These are phyloP conservation scores for Metacarcinus magister DNA, from an alignment of 2,888 invertebrate species.

Conservation along the genomic window DNA sequence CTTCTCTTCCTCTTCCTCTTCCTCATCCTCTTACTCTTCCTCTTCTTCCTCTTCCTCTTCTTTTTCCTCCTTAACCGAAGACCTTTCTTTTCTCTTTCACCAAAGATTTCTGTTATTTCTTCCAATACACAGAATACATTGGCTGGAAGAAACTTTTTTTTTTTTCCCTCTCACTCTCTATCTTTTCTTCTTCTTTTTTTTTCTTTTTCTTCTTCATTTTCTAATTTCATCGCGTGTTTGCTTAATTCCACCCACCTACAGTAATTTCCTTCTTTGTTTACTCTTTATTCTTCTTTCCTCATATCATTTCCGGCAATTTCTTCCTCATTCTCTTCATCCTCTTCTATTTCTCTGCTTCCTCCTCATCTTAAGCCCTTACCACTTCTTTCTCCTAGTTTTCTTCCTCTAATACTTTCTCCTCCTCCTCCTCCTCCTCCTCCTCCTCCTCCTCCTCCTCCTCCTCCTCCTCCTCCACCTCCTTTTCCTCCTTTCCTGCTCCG, in stretches of 20 bases:
- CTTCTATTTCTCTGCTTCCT: neutral
- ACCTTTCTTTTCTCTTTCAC: neutral
- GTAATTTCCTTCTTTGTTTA: no score
- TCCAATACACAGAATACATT: constrained; percentile 28
- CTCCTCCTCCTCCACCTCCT: neutral
- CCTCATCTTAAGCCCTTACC: neutral
- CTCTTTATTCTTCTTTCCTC: no score
- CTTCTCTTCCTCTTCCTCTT: neutral
- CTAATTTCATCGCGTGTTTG: no score
- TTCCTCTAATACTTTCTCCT: neutral
- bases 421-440: neutral
- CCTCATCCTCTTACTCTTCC: neutral
- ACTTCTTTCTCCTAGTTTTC: neutral
- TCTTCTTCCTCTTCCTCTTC: neutral
- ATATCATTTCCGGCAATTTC: no score
- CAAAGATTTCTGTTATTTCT: constrained; percentile 31
- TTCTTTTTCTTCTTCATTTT: neutral
- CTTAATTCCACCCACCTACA: no score
- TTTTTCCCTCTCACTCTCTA: no score
- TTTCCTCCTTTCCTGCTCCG: neutral
- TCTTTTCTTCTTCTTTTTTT: neutral
- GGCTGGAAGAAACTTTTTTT: neutral
- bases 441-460: neutral
- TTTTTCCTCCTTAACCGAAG: neutral
- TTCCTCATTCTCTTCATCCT: no score